Evolutionary conservation across 2,113 vertebrate species (phyloP).

Genomic region (Sminthopsis crassicaudata): DNA sequence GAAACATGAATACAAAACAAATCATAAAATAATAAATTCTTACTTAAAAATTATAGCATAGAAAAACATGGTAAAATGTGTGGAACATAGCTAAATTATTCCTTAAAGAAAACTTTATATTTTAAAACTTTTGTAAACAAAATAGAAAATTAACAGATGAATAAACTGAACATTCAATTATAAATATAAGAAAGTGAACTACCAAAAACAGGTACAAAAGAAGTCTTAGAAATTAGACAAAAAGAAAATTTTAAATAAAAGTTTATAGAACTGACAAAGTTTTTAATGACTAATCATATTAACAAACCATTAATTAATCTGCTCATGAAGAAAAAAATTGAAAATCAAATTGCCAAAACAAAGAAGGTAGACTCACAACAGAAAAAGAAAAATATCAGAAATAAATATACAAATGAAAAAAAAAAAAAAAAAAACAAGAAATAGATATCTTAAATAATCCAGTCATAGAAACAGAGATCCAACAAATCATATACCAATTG

Average conservation of each 20-base stretch:
- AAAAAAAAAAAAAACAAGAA: no score
- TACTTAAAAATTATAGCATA: not conserved
- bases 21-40: not conserved
- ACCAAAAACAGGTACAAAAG: not conserved
- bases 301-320: not conserved
- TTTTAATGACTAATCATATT: not conserved
- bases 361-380: not conserved
- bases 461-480: no score
- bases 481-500: no score
- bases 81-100: not conserved
- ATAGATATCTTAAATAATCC: no score
- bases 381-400: not conserved
- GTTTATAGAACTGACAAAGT: not conserved
- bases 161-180: not conserved
- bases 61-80: not conserved
- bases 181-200: not conserved
- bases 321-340: not conserved
- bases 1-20: not conserved
- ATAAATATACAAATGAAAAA: not conserved
- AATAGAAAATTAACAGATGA: not conserved
- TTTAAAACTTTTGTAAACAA: not conserved
- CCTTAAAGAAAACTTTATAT: not conserved
- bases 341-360: not conserved
- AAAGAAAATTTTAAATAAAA: not conserved
- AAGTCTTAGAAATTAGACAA: not conserved